A percentile compares a stretch with the other conserved stretches of the same genome.
These are phyloP conservation scores for Lepetodrilus schrolli DNA, from an alignment of 2,888 invertebrate species.

Conservation along the genomic window DNA sequence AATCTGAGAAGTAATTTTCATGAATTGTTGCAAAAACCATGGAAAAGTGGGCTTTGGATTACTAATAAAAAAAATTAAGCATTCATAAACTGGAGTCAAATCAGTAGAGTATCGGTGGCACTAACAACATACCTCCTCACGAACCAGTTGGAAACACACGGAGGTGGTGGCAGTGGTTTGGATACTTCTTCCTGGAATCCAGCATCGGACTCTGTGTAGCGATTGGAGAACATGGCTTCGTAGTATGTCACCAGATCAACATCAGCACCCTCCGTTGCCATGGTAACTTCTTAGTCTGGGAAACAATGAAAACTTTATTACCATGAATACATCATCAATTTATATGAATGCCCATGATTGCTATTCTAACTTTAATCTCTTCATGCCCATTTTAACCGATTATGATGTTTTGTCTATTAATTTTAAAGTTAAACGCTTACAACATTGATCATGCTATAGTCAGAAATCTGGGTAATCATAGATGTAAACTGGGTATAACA, in stretches of 20 bases:
- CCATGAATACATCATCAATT: too few species aligned
- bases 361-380: too few species aligned
- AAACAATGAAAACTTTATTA: too few species aligned
- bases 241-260: conserved; percentile 2
- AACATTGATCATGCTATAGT: too few species aligned
- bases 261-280: background rate
- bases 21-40: background rate
- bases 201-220: conserved; percentile 44
- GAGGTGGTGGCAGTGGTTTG: conserved; percentile 38
- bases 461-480: too few species aligned
- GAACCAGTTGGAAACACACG: conserved; percentile 45
- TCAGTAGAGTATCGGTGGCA: conserved; percentile 39
- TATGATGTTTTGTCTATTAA: too few species aligned
- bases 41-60: background rate
- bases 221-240: conserved; percentile 41
- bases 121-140: background rate
- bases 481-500: too few species aligned
- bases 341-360: too few species aligned
- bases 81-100: conserved; percentile 42
- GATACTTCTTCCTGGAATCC: conserved; percentile 35
- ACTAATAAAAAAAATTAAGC: background rate
- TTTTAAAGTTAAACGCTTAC: too few species aligned
- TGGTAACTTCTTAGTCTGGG: background rate
- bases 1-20: background rate
- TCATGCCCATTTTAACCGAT: too few species aligned